phyloP scores from a whole-genome alignment of 2,113 vertebrate genomes.

The Myrmecobius fasciatus region DNA sequence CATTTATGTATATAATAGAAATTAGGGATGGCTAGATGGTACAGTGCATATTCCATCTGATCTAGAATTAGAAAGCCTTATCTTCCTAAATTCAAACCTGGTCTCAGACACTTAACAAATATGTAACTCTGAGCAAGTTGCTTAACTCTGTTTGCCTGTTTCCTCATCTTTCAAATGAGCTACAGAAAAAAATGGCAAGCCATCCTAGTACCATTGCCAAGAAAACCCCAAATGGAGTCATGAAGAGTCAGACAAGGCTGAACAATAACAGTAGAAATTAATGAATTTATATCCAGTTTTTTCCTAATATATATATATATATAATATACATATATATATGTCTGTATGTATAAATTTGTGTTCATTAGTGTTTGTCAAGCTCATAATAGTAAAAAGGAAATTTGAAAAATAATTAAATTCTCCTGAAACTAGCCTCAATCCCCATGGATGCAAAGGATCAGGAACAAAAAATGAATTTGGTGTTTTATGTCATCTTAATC shows the following conservation, averaged over 20 bases:
- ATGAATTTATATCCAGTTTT: neutral
- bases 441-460: conserved; percentile 1
- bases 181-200: neutral
- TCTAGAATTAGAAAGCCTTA: neutral
- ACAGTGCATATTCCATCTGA: neutral
- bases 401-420: neutral
- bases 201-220: neutral
- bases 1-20: neutral
- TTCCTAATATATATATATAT: neutral
- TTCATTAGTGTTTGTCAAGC: neutral
- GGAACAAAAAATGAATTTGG: conserved; percentile 48
- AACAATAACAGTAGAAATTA: neutral
- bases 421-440: neutral
- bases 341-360: neutral
- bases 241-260: neutral
- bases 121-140: neutral
- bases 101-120: neutral
- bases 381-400: neutral
- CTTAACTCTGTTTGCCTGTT: neutral
- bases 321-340: too few species aligned
- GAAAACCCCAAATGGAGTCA: neutral
- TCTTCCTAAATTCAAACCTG: neutral
- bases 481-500: conserved; percentile 34
- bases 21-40: neutral
- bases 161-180: neutral